These are phyloP conservation scores for Acanthaster planci DNA, from an alignment of 35 echinoderm and acorn worm genomes.

Conservation along the genomic window DNA sequence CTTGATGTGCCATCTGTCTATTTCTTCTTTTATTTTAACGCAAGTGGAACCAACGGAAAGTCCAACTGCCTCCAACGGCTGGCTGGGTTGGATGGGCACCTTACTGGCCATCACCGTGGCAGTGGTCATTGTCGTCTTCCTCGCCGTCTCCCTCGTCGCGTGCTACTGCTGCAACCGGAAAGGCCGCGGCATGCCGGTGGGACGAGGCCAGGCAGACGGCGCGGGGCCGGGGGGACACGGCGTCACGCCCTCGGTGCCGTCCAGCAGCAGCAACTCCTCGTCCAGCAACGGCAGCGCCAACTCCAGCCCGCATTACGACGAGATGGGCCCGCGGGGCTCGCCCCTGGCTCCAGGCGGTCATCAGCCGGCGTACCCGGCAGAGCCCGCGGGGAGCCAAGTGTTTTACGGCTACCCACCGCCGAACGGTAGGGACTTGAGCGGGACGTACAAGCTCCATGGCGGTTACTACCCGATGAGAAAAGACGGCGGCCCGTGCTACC, in stretches of 20 bases:
- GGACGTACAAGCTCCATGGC: not conserved
- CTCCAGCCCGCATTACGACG: not conserved
- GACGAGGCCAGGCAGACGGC: constrained; percentile 15
- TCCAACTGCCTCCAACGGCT: not conserved
- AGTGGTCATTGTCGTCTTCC: constrained; percentile 40
- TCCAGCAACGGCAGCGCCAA: not conserved
- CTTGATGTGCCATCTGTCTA: not conserved
- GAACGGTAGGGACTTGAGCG: not conserved
- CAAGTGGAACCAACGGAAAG: constrained; percentile 25
- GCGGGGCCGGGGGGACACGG: not conserved
- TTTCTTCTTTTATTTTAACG: not conserved
- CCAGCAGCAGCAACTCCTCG: not conserved
- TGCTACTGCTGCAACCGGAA: constrained; percentile 51
- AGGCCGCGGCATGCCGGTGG: constrained; percentile 2
- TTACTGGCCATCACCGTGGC: constrained; percentile 53
- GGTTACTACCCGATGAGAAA: constrained; percentile 17
- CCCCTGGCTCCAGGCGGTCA: not conserved
- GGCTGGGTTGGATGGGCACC: constrained; percentile 63
- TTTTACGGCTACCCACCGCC: constrained; percentile 20
- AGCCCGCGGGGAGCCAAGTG: not conserved
- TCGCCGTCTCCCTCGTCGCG: constrained; percentile 35
- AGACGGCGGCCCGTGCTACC: not conserved
- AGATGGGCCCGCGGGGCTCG: not conserved
- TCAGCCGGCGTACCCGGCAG: not conserved
- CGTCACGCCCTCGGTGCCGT: not conserved